Conservation (phyloP, 2,797 vertebrate species). For the Salarias fasciatus region DNA sequence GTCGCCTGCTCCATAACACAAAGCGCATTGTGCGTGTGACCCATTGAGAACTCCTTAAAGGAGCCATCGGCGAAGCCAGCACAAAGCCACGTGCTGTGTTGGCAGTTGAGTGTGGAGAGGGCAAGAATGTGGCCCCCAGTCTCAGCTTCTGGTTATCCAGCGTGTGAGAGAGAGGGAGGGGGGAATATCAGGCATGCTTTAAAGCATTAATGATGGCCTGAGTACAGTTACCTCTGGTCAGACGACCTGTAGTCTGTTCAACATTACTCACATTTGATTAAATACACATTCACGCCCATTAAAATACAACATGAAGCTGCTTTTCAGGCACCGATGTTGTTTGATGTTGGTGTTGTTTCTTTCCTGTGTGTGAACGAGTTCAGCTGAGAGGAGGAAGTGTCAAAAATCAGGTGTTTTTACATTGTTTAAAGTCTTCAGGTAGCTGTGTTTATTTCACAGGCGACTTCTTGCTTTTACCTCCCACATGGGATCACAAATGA, state of each 20-base stretch:
- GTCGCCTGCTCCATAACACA: constrained; percentile 55
- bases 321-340: neutral
- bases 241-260: neutral
- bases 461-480: too few species aligned
- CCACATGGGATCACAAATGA: too few species aligned
- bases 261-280: constrained; percentile 19
- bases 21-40: constrained; percentile 61
- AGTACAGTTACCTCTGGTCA: constrained; percentile 4
- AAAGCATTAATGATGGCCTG: constrained; percentile 36
- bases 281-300: neutral
- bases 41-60: constrained; percentile 64
- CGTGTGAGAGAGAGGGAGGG: constrained; percentile 10
- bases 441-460: too few species aligned
- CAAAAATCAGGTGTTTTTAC: too few species aligned
- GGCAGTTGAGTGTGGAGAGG: constrained; percentile 67
- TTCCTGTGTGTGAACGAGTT: too few species aligned
- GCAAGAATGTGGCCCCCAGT: constrained; percentile 71
- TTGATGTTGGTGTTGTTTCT: too few species aligned
- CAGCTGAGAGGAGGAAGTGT: too few species aligned
- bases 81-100: constrained; percentile 73
- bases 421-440: too few species aligned
- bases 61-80: constrained; percentile 60
- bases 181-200: constrained; percentile 27
- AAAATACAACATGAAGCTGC: neutral
- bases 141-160: constrained; percentile 55